Conservation (phyloP, 2,113 vertebrate species). For the human (Homo sapiens) region GRCh38 chr5:75527001-75527500, state of each 20-base stretch:
- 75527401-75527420: no score
- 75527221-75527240: not conserved
- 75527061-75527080: not conserved
- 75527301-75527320: no score
- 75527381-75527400: no score
- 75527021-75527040: not conserved
- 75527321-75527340: no score
- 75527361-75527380: no score
- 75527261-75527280: no score
- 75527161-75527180: not conserved
- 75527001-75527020: not conserved
- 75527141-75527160: not conserved
- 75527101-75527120: not conserved
- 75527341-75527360: no score
- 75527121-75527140: not conserved
- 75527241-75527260: no score
- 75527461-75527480: no score
- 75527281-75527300: no score
- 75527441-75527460: no score
- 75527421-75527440: no score
- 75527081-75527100: not conserved
- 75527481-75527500: fast-evolving
- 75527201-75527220: not conserved
- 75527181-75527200: not conserved
- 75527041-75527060: not conserved